Evolutionary conservation across 2,113 vertebrate genomes (phyloP).

Genomic region (Malurus melanocephalus): DNA sequence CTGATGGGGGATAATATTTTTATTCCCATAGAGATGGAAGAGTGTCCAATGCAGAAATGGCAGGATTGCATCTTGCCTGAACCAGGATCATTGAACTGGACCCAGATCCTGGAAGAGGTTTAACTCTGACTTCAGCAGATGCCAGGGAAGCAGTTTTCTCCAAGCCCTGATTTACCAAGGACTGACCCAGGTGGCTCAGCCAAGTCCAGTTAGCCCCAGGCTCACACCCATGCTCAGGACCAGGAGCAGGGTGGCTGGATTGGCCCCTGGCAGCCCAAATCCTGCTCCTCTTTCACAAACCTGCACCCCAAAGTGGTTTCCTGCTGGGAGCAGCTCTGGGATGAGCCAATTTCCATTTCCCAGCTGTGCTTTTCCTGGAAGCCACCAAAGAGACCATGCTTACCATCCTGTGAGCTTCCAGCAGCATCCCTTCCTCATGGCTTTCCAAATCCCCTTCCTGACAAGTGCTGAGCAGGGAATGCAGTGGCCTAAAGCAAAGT

Average conservation of each 20-base stretch:
- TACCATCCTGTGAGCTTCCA: not conserved
- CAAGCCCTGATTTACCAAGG: not conserved
- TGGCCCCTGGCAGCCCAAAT: not conserved
- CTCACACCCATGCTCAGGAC: not conserved
- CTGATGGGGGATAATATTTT: not conserved
- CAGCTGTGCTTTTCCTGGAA: not conserved
- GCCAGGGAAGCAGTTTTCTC: not conserved
- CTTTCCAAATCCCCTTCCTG: not conserved
- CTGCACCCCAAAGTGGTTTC: not conserved
- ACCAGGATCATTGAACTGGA: not conserved
- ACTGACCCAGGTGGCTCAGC: not conserved
- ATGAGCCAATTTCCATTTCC: not conserved
- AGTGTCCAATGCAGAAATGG: not conserved
- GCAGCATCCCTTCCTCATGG: not conserved
- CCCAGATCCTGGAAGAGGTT: not conserved
- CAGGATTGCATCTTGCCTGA: not conserved
- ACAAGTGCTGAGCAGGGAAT: not conserved
- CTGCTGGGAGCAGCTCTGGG: not conserved
- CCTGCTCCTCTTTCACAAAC: not conserved
- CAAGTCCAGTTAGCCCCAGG: not conserved
- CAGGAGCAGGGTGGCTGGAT: not conserved
- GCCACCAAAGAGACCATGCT: not conserved
- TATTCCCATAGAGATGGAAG: fast-evolving
- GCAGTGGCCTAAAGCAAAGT: not conserved
- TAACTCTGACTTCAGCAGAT: not conserved